phyloP scores from a whole-genome alignment of 2,888 invertebrate genomes.

The Sipha maydis region DNA sequence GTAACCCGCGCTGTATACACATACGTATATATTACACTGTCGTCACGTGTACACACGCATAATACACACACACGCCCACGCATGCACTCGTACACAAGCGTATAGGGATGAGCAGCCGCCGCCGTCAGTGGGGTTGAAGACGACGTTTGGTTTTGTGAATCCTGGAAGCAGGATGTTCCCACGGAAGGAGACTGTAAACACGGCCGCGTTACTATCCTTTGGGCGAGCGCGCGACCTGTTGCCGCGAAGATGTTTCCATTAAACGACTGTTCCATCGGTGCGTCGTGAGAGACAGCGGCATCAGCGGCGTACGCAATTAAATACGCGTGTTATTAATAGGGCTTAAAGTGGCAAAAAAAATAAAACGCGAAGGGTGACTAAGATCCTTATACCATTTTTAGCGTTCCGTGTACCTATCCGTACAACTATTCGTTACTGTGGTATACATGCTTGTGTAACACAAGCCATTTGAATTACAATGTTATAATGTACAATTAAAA shows the following conservation, averaged over 20 bases:
- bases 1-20: too few species aligned
- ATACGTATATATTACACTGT: too few species aligned
- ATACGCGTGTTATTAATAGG: background rate
- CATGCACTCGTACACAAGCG: too few species aligned
- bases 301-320: background rate
- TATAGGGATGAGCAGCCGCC: constrained; percentile 5
- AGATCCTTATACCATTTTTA: too few species aligned
- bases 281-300: background rate
- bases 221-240: constrained; percentile 11
- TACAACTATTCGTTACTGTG: too few species aligned
- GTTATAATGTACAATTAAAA: too few species aligned
- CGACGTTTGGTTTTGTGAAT: constrained; percentile 47
- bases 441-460: too few species aligned
- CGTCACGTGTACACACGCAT: background rate
- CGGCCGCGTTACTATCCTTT: background rate
- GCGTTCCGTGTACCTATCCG: too few species aligned
- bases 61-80: too few species aligned
- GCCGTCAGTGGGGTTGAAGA: constrained; percentile 48
- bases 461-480: too few species aligned
- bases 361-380: too few species aligned
- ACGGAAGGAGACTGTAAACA: constrained; percentile 28
- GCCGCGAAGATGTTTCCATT: background rate
- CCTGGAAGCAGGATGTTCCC: constrained; percentile 59
- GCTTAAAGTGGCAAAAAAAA: too few species aligned
- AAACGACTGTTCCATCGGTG: background rate